Evolutionary conservation across 1,140 invertebrate genomes (phyloP).

Genomic region (Drosophila tani): DNA sequence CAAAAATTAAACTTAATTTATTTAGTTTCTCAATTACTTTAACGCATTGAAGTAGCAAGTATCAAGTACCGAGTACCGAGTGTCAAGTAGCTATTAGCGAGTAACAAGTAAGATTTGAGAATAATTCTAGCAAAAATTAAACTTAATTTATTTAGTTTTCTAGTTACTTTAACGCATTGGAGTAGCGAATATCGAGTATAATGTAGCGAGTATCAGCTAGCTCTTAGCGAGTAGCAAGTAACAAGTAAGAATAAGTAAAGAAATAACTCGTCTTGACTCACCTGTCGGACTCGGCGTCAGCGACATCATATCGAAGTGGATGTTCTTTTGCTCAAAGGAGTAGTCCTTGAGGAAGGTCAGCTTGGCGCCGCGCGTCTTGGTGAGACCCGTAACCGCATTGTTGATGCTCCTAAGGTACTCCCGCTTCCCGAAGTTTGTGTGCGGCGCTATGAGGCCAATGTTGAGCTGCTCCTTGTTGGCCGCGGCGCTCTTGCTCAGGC

Average conservation of each 20-base stretch:
- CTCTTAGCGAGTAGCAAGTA: background rate
- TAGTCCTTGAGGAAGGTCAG: slow-evolving; percentile 88
- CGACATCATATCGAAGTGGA: slow-evolving; percentile 89
- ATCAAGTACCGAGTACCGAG: background rate
- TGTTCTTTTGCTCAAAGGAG: slow-evolving; percentile 87
- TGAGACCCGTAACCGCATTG: slow-evolving; percentile 87
- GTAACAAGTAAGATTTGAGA: no score
- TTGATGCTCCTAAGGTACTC: slow-evolving; percentile 90
- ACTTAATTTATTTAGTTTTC: no score
- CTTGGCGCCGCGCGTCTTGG: slow-evolving; percentile 86
- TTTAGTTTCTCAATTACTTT: no score
- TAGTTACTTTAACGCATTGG: no score
- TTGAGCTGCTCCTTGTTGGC: slow-evolving; percentile 85
- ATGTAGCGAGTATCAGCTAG: no score
- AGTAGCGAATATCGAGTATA: no score
- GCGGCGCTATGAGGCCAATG: slow-evolving; percentile 87
- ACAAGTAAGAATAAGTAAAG: background rate
- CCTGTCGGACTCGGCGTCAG: slow-evolving; percentile 92
- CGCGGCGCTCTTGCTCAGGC: slow-evolving; percentile 62
- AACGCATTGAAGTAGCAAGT: no score
- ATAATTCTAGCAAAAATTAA: no score
- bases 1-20: no score
- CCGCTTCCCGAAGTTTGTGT: slow-evolving; percentile 87
- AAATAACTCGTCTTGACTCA: slow-evolving; percentile 83
- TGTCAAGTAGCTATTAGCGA: background rate